Conservation (phyloP, 2,113 vertebrate species). For the Cryptomyrus ogoouensis region DNA sequence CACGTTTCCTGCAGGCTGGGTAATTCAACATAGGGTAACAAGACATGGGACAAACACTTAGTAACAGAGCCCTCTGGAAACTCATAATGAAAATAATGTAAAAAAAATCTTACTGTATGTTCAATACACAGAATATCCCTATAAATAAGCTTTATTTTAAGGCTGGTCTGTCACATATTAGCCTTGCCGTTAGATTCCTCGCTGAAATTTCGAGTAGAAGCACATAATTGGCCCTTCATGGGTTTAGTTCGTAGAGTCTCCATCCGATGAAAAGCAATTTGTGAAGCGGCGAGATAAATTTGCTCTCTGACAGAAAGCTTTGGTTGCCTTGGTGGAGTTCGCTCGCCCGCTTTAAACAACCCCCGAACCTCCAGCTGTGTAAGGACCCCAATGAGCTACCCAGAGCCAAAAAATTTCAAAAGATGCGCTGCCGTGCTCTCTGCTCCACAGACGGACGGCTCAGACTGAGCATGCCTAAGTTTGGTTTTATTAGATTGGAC, state of each 20-base stretch:
- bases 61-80: too few relatives aligned
- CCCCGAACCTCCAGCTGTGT: background rate
- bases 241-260: background rate
- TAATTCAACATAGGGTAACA: background rate
- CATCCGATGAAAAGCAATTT: background rate
- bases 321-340: background rate
- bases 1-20: background rate
- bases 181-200: background rate
- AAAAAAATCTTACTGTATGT: background rate
- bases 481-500: background rate
- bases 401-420: constrained; percentile 5
- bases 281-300: background rate
- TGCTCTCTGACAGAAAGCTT: background rate
- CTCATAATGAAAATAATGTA: too few relatives aligned
- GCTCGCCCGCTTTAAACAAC: background rate
- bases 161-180: background rate
- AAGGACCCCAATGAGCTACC: background rate
- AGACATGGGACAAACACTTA: background rate
- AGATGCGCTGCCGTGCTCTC: background rate
- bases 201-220: background rate
- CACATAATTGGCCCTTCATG: constrained; percentile 3
- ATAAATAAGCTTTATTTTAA: background rate
- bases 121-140: background rate
- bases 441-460: background rate
- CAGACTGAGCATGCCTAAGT: background rate